Evolutionary conservation across 2,113 vertebrate genomes (phyloP).

Genomic region (Scalopus aquaticus): DNA sequence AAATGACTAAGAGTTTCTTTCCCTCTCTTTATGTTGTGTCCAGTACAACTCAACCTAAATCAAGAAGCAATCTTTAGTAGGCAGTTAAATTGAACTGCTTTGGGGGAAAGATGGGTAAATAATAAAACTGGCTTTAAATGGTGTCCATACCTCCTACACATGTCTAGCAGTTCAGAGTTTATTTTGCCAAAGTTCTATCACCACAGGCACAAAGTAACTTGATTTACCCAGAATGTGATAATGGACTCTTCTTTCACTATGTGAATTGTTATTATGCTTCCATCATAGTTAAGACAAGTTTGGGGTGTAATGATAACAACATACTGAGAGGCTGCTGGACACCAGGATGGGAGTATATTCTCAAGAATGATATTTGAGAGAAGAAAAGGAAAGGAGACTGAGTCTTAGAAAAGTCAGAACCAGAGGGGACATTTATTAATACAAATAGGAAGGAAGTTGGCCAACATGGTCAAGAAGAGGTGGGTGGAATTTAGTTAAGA

Average conservation of each 20-base stretch:
- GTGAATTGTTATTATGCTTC: background rate
- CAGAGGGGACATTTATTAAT: background rate
- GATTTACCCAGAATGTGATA: background rate
- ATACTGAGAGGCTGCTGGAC: background rate
- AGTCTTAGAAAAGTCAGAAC: background rate
- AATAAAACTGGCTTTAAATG: background rate
- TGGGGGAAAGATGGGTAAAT: background rate
- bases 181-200: background rate
- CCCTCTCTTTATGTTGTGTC: background rate
- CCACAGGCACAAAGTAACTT: background rate
- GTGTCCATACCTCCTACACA: background rate
- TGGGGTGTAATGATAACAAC: background rate
- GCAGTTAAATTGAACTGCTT: conserved; percentile 23
- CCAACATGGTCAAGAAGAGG: background rate
- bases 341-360: background rate
- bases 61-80: background rate
- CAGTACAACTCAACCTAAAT: conserved; percentile 15
- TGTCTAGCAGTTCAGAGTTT: background rate
- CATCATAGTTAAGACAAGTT: background rate
- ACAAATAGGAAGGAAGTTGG: conserved; percentile 13
- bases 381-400: background rate
- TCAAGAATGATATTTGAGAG: background rate
- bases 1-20: conserved; percentile 32
- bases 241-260: background rate
- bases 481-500: background rate